Base-by-base conservation (phyloP, 2,797 vertebrate genomes). In the Betta splendens region DNA sequence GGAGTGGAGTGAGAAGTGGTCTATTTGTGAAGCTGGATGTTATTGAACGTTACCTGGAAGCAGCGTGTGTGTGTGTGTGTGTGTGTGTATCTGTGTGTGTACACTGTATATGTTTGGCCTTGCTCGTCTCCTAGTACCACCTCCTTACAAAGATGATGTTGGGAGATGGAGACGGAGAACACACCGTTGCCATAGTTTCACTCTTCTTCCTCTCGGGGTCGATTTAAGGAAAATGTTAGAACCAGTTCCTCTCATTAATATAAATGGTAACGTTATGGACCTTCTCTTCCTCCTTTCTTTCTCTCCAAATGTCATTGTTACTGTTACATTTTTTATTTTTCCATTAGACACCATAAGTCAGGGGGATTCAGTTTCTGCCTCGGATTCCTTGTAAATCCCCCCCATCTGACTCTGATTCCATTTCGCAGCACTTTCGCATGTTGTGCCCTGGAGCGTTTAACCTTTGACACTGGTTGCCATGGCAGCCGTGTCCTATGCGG, bases 181-280 rank as follows among this genome's bases (percentile, higher is more conserved):
- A 68, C 63, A 33, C 78, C 54, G 89, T 89, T 90, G 89, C 89
- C 86, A 90, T 90, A 88, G 89, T 86, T 85, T 87, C 89, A 68
- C 33, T 12, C 56, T 51, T 79, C 51, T 59, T 29, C 57, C 62
- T 80, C 65, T 70, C 67, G 21, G 62, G 66, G 61, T 77, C 50
- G 51, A 59, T 69, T n/a, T 72, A 66, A 84, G 60, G 62, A 73
- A 76, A 83, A 64, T 45, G 48, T 74, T 81, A 37, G 9, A 4
- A 76, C 56, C 61, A 28, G 42, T 75, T 63, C 32, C 56, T 61
- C 47, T 72, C 60, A 75, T 80, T 50, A 75, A 78, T 64, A 72
- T 69, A 48, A 52, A 69, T 57, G 37, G 32, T 56, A 36, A 48
- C 65, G 50, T 29, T 58, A 48, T 65, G 47, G 29, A 58, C 50